Evolutionary conservation across 1,140 invertebrate species (phyloP), one percentile per base, ranked within the genome.

Genomic region (Drosophila aff.): DNA sequence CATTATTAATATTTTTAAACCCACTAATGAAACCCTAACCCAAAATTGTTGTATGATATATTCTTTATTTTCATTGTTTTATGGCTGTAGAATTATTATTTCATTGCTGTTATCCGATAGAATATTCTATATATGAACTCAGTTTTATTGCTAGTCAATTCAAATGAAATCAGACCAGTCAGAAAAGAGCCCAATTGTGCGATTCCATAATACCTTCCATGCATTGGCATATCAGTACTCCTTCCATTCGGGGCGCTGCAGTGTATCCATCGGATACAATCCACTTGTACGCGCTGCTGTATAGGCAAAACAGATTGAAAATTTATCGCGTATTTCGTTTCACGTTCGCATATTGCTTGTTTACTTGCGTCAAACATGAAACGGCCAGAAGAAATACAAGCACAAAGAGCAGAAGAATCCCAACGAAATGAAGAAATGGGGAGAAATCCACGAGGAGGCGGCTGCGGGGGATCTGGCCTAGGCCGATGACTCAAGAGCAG

Each of bases 331-430:
- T 85, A 84, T 84, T 84, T 64, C 82, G 82, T 84, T 84, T 85
- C 82, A 81, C 44, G 41, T 76, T 72, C 67, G 62, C 58, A 63
- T 66, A 46, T 81, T 66, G 82, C 78, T 85, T 84, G 82, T 84
- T 84, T 84, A 84, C 82, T 84, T 84, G 82, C 82, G 82, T 84
- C 82, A 84, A 84, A 84, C 82, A 84, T 69, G 52, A 81, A 81
- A 66, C 82, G 84, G 82, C 82, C 72, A 84, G 67, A 63, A 65
- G 40, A 43, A 73, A 73, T 16, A 60, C 36, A 59, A 59, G 36
- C 43, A 18, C 50, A n/a, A 38, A 31, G 26, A 60, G 36, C 59
- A 52, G 40, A 72, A 46, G 64, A 69, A 72, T 38, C 44, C 53
- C 53, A 43, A 41, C 38, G 44, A 71, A 40, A 43, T 41, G 62